phyloP scores from a whole-genome alignment of 2,888 invertebrate species.

The Leptinotarsa rubiginosa region DNA sequence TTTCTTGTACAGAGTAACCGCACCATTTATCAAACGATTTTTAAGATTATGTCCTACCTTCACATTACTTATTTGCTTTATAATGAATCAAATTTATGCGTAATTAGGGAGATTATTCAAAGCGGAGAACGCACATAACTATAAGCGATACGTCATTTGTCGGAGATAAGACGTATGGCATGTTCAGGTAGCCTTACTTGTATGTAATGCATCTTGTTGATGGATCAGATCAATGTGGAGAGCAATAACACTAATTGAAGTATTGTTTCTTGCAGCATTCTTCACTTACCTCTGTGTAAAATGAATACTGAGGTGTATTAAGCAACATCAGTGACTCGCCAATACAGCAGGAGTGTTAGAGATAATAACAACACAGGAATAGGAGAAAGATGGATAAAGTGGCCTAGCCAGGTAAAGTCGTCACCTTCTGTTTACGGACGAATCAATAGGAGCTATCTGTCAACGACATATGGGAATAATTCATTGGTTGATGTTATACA shows the following conservation, averaged over 20 bases:
- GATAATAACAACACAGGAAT: no score
- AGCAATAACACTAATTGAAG: neutral
- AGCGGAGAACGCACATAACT: constrained; percentile 35
- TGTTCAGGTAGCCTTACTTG: constrained; percentile 36
- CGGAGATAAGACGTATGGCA: constrained; percentile 31
- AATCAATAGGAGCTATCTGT: no score
- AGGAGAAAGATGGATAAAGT: no score
- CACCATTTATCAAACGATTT: constrained; percentile 34
- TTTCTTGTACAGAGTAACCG: constrained; percentile 34
- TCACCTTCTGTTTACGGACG: no score
- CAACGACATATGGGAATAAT: no score
- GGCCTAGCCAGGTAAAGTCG: no score
- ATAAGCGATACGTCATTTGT: constrained; percentile 26
- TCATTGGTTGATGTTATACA: no score
- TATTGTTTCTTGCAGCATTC: no score
- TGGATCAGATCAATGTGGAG: constrained; percentile 34
- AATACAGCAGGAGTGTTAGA: no score
- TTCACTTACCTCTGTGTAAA: no score
- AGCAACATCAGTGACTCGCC: no score
- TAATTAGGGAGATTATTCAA: constrained; percentile 44
- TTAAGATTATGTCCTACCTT: constrained; percentile 27
- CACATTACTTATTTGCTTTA: constrained; percentile 35
- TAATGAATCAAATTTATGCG: constrained; percentile 44
- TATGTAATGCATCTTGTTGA: constrained; percentile 29
- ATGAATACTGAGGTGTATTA: no score